A percentile compares a stretch with the other conserved stretches of the same genome.
phyloP scores from a whole-genome alignment of 2,113 vertebrate species.

The Gopherus evgoodei region DNA sequence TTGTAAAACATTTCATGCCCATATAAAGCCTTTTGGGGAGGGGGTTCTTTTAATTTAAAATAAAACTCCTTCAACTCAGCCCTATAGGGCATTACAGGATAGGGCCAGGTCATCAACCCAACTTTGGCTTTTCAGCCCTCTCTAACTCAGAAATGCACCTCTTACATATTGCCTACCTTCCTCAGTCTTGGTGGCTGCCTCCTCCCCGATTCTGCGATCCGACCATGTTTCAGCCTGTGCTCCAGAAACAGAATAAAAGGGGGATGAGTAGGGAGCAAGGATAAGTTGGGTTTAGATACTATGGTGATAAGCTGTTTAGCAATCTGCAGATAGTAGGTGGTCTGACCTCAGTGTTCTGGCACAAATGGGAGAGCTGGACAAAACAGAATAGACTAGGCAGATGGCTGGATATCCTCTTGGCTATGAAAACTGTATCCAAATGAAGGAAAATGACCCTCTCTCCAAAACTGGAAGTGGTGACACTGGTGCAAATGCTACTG shows the following conservation, averaged over 20 bases:
- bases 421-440: background rate
- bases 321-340: background rate
- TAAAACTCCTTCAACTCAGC: accelerated
- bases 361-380: background rate
- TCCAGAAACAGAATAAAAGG: accelerated
- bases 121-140: accelerated
- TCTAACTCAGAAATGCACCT: background rate
- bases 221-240: background rate
- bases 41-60: accelerated
- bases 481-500: background rate
- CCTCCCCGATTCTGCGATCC: background rate
- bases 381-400: background rate
- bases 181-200: accelerated
- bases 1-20: background rate
- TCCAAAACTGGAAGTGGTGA: background rate
- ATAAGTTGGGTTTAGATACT: background rate
- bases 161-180: background rate
- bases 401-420: background rate
- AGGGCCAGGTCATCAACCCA: accelerated
- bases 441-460: background rate
- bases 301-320: background rate
- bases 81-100: background rate
- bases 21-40: background rate
- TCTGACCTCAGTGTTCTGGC: accelerated
- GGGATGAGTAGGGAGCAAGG: accelerated